phyloP scores from a whole-genome alignment of 2,113 vertebrate genomes.

The Asarcornis scutulata region DNA sequence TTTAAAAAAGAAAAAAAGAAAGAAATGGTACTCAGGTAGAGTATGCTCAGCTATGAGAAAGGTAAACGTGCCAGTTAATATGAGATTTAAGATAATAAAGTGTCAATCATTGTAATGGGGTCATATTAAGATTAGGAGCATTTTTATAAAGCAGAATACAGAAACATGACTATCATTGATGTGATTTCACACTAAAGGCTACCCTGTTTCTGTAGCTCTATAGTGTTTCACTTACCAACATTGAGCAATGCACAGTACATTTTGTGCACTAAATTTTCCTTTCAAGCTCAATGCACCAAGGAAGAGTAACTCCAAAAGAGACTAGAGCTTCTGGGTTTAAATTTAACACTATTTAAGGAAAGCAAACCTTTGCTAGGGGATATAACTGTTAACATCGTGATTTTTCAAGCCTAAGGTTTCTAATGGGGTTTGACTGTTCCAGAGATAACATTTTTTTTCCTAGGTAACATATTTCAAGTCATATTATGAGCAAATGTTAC shows the following conservation, averaged over 20 bases:
- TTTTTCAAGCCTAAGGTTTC: conserved; percentile 79
- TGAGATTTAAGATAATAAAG: neutral
- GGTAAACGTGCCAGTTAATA: neutral
- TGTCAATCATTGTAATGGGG: neutral
- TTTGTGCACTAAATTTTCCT: conserved; percentile 65
- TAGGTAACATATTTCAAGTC: conserved; percentile 83
- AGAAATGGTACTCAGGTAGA: neutral
- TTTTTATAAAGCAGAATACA: neutral
- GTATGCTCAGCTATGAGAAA: neutral
- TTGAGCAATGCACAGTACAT: conserved; percentile 33
- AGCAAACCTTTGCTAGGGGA: conserved; percentile 77
- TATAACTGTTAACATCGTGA: conserved; percentile 79
- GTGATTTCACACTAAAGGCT: neutral
- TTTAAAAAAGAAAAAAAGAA: neutral
- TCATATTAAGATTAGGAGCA: neutral
- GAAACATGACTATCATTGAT: neutral
- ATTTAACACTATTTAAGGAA: conserved; percentile 83
- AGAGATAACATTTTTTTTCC: conserved; percentile 79
- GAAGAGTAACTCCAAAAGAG: conserved; percentile 69
- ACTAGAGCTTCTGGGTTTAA: conserved; percentile 76
- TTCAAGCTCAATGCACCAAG: conserved; percentile 73
- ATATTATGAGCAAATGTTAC: conserved; percentile 76
- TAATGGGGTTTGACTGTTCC: conserved; percentile 82
- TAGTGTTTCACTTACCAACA: neutral
- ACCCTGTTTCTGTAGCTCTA: neutral